Conservation (phyloP, 64 coral and sea anemone species). For the Actinia tenebrosa region DNA sequence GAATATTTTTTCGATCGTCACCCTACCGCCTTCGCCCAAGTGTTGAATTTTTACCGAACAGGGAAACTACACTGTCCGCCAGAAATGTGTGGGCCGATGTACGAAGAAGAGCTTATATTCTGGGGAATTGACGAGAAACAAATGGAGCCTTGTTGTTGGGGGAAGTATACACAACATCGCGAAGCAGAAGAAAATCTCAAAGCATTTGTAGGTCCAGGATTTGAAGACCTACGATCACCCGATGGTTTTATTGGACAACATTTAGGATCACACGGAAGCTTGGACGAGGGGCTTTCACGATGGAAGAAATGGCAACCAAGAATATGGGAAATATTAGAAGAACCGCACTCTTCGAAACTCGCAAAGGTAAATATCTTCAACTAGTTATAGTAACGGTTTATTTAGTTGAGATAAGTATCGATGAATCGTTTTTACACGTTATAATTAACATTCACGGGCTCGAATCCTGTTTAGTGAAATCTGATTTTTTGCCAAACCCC, state of each 20-base stretch:
- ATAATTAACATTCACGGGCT: too few relatives aligned
- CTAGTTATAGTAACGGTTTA: neutral
- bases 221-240: constrained; percentile 50
- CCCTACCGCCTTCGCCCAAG: constrained; percentile 70
- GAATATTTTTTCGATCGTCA: constrained; percentile 92
- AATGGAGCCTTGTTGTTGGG: constrained; percentile 95
- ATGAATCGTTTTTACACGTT: too few relatives aligned
- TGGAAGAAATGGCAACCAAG: constrained; percentile 73
- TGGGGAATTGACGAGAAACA: constrained; percentile 96
- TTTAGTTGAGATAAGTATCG: neutral
- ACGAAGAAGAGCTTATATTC: constrained; percentile 76
- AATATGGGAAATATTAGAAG: constrained; percentile 83
- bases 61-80: constrained; percentile 87
- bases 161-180: constrained; percentile 75
- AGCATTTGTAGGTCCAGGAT: constrained; percentile 85
- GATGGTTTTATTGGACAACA: constrained; percentile 18
- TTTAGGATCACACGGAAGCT: constrained; percentile 27
- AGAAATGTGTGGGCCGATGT: constrained; percentile 89
- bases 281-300: constrained; percentile 25
- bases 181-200: constrained; percentile 84
- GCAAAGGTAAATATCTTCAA: constrained; percentile 51
- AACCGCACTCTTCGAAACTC: constrained; percentile 71
- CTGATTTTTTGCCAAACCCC: too few relatives aligned
- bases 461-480: too few relatives aligned
- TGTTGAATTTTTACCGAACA: constrained; percentile 86